Percentiles rank a stretch among this genome's conserved stretches.
These are phyloP conservation scores for Poecilia velifera DNA, from an alignment of 2,797 vertebrate species.

Conservation along the genomic window DNA sequence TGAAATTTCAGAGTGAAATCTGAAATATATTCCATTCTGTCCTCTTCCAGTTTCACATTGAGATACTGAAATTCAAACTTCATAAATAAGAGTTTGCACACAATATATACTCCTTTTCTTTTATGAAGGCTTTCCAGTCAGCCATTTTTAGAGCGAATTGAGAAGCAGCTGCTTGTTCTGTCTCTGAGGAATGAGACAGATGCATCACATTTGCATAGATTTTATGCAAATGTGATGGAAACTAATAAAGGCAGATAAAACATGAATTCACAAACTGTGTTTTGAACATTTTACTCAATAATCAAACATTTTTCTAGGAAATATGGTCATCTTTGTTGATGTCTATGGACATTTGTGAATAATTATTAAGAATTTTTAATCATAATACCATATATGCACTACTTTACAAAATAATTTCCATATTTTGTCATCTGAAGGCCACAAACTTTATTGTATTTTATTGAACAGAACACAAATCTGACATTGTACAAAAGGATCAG, in stretches of 20 bases:
- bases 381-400: neutral
- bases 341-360: neutral
- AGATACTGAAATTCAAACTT: neutral
- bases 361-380: neutral
- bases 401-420: neutral
- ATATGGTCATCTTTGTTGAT: no score
- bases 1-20: neutral
- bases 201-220: no score
- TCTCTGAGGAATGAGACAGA: neutral
- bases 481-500: neutral
- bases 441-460: neutral
- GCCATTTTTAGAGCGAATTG: neutral
- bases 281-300: neutral
- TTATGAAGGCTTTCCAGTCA: neutral
- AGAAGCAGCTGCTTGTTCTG: neutral
- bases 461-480: neutral
- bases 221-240: neutral
- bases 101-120: neutral
- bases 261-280: neutral
- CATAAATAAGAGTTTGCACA: neutral
- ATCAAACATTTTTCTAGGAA: no score
- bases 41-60: neutral
- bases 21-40: neutral
- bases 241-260: neutral
- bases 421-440: neutral